A percentile compares a stretch with the other conserved stretches of the same genome.
Evolutionary conservation across 2,888 invertebrate species (phyloP).

Genomic region (Adelphocoris suturalis): DNA sequence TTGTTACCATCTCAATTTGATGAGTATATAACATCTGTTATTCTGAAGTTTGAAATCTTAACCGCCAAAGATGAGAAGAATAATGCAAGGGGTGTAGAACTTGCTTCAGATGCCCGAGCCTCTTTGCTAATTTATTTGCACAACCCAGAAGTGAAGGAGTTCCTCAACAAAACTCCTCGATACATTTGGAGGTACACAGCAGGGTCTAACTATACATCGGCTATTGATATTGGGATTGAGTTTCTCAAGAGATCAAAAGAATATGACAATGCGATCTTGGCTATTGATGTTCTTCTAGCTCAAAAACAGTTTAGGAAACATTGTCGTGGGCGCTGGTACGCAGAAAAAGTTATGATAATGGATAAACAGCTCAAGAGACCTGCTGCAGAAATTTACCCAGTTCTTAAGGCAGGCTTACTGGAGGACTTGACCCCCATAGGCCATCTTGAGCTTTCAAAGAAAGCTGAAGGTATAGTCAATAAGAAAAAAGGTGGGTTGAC

Average conservation of each 20-base stretch:
- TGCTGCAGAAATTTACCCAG: slow-evolving; percentile 31
- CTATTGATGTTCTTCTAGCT: slow-evolving; percentile 46
- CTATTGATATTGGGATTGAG: slow-evolving; percentile 51
- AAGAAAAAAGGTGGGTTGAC: slow-evolving; percentile 52
- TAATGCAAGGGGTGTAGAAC: slow-evolving; percentile 18
- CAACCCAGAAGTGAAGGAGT: slow-evolving; percentile 43
- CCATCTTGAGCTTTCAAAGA: slow-evolving; percentile 45
- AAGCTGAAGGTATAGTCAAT: slow-evolving; percentile 61
- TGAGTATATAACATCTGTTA: slow-evolving; percentile 47
- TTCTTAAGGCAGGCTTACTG: slow-evolving; percentile 39
- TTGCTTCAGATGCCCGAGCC: slow-evolving; percentile 27
- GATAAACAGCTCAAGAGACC: slow-evolving; percentile 56
- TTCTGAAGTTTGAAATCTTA: slow-evolving; percentile 56
- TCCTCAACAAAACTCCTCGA: slow-evolving; percentile 38
- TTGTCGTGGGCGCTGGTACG: slow-evolving; percentile 61
- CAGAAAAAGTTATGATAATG: slow-evolving; percentile 58
- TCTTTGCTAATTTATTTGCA: slow-evolving; percentile 24
- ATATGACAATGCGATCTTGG: not conserved
- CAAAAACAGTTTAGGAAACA: slow-evolving; percentile 53
- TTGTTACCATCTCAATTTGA: slow-evolving; percentile 43
- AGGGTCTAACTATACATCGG: slow-evolving; percentile 54
- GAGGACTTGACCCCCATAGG: slow-evolving; percentile 55
- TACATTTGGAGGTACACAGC: slow-evolving; percentile 63
- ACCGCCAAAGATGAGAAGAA: slow-evolving; percentile 43
- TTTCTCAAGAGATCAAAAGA: slow-evolving; percentile 56